Evolutionary conservation across 2,113 vertebrate species (phyloP), one percentile per base, ranked within the genome.

Genomic region (Sphaerodactylus townsendi): DNA sequence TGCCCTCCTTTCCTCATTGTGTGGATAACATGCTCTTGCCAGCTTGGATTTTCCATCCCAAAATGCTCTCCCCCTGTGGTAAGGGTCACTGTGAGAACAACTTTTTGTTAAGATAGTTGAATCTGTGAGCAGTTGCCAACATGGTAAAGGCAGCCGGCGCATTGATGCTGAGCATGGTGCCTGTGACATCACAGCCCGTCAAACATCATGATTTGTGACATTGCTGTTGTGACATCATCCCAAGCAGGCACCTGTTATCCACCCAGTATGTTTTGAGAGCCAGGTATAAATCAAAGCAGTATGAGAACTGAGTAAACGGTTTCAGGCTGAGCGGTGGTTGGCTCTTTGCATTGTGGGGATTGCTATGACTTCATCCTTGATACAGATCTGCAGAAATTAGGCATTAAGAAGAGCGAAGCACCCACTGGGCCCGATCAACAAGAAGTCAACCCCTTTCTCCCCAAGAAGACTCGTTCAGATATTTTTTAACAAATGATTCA

Each of bases 101-200:
- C 90, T 85, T 92, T 87, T 69, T 80, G 84, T 85, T 70, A 87
- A 50, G 87, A 92, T 90, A 80, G 87, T 85, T 50, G 87, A 93
- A 93, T 86, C 78, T 78, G 56, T 83, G 35, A 35, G 83, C 86
- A 92, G 88, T 88, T 93, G 79, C 80, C 73, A 77, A 79, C 92
- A 92, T n/a, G 30, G 56, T 48, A 50, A 66, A 66, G 25, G 33
- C 39, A 50, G n/a, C 9, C 39, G 5, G 33, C 19, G 8, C 33
- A 9, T 14, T 19, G 68, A 21, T 21, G 14, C 68, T 19, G 33
- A 69, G 66, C 33, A 19, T 14, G 10, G 8, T 50, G 71, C n/a
- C 62, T 33, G 28, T 25, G 8, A 21, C 66, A 44, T 81, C 79
- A 71, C 39, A 68, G 5, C 35, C 25, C 30, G 28, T 53, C 46